phyloP scores from a whole-genome alignment of 2,888 invertebrate genomes.

The Piscicola geometra region DNA sequence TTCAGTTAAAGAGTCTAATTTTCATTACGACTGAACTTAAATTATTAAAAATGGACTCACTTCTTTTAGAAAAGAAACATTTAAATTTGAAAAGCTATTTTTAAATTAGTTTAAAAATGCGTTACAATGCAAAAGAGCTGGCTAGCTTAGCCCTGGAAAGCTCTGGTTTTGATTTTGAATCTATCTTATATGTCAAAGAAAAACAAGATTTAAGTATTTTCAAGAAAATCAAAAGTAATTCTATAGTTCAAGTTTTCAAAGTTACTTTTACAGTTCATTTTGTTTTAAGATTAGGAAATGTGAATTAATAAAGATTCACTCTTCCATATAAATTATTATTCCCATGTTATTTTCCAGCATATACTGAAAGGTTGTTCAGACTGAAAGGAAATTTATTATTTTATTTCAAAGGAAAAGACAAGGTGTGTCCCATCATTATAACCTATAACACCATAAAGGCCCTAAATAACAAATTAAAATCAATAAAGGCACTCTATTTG shows the following conservation, averaged over 20 bases:
- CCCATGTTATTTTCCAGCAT: too few species aligned
- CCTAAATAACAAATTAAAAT: too few species aligned
- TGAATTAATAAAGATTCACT: too few species aligned
- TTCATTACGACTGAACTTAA: not conserved
- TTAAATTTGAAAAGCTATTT: not conserved
- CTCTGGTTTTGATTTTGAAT: slow-evolving; percentile 85
- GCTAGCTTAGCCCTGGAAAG: slow-evolving; percentile 76
- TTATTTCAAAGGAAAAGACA: slow-evolving; percentile 82
- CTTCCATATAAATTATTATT: too few species aligned
- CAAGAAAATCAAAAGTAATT: slow-evolving; percentile 73
- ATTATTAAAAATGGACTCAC: slow-evolving; percentile 7
- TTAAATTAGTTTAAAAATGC: slow-evolving; percentile 61
- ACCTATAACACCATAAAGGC: not conserved
- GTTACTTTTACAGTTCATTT: not conserved
- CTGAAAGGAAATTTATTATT: slow-evolving; percentile 86
- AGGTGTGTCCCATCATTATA: slow-evolving; percentile 53
- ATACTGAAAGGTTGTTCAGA: slow-evolving; percentile 79
- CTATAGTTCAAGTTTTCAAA: not conserved
- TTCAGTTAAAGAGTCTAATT: not conserved
- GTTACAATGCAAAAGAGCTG: slow-evolving; percentile 84
- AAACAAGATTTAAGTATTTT: slow-evolving; percentile 80
- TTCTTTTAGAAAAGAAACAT: not conserved
- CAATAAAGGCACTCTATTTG: too few species aligned
- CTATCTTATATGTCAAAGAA: slow-evolving; percentile 77
- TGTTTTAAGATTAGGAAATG: too few species aligned